Base-by-base conservation (phyloP, 2,113 vertebrate species). In the Caranx melampygus region DNA sequence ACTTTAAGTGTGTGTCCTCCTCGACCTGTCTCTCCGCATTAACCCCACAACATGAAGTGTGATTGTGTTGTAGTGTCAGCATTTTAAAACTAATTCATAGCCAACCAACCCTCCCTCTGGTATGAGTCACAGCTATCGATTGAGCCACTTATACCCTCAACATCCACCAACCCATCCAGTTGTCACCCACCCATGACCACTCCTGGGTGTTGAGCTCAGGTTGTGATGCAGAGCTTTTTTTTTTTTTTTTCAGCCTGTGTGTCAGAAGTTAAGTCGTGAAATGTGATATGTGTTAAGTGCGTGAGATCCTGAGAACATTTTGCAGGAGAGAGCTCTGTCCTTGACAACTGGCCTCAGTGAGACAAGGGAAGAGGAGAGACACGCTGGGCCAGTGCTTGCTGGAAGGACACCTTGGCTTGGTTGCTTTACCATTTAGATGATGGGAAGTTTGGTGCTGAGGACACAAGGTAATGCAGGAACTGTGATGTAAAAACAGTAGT, bases 291-390 rank as follows among this genome's bases (percentile, higher is more conserved):
- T 72, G 52, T 52, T 60, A 65, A 76, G 81, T 68, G 60, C 21
- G 57, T 81, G 64, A 65, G 74, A 67, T 64, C 54, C 49, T 66
- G 64, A 82, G 67, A 75, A 69, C 75, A 74, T 71, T 84, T 81
- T 42, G 49, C 33, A 68, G 62, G 62, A 52, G 49, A 78, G 40
- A 45, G 68, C 45, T 57, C n/a, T 3, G 58, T 66, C 87, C 75
- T 88, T 84, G 79, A 74, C 62, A 40, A 35, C 2, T 31, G 35
- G n/a, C 47, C 58, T 47, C 37, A 54, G 31, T 9, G 54, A 66
- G 42, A 62, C 9, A 6, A 70, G 42, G 35, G 40, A 2, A 66
- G n/a, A 35, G 35, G 11, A 66, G 42, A 69, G 18, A 34, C 44
- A 20, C 7, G 44, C 71, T 69, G 49, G 44, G 45, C 9, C 1